Conservation (phyloP, 2,888 invertebrate species). For the Hypena proboscidalis region DNA sequence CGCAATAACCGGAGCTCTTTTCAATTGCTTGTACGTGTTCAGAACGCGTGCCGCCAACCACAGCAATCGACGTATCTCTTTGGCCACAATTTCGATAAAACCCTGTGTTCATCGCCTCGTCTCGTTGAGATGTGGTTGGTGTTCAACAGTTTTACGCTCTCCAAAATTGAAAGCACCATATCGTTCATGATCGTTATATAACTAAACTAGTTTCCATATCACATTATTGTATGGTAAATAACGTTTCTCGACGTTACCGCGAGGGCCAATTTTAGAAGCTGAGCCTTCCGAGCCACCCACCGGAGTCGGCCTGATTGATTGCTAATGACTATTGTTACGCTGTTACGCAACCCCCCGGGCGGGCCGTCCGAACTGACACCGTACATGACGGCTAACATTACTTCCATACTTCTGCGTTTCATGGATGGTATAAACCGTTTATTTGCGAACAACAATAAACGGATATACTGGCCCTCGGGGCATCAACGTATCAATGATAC, state of each 20-base stretch:
- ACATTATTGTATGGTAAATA: slow-evolving; percentile 40
- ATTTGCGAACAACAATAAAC: slow-evolving; percentile 71
- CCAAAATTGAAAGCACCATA: slow-evolving; percentile 51
- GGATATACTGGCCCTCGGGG: slow-evolving; percentile 62
- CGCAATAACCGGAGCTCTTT: slow-evolving; percentile 76
- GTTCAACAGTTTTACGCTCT: slow-evolving; percentile 47
- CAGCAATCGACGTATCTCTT: slow-evolving; percentile 62
- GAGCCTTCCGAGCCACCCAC: slow-evolving; percentile 63
- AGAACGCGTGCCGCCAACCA: slow-evolving; percentile 73
- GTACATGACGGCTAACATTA: slow-evolving; percentile 66
- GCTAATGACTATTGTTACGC: slow-evolving; percentile 78
- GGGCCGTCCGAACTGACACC: slow-evolving; percentile 57
- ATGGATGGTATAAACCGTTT: slow-evolving; percentile 54
- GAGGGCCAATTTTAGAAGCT: slow-evolving; percentile 65
- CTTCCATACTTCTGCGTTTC: slow-evolving; percentile 59
- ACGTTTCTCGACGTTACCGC: slow-evolving; percentile 56
- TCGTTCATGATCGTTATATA: slow-evolving; percentile 51
- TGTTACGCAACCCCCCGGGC: slow-evolving; percentile 68
- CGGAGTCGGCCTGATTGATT: slow-evolving; percentile 73
- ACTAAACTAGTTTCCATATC: slow-evolving; percentile 35
- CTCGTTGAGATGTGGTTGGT: slow-evolving; percentile 48
- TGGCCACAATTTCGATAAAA: slow-evolving; percentile 71
- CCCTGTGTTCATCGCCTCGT: slow-evolving; percentile 65
- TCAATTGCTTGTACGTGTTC: slow-evolving; percentile 77
- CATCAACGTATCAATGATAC: slow-evolving; percentile 64